Evolutionary conservation across 2,113 vertebrate genomes (phyloP).

Genomic region (Sylvilagus bachmani): DNA sequence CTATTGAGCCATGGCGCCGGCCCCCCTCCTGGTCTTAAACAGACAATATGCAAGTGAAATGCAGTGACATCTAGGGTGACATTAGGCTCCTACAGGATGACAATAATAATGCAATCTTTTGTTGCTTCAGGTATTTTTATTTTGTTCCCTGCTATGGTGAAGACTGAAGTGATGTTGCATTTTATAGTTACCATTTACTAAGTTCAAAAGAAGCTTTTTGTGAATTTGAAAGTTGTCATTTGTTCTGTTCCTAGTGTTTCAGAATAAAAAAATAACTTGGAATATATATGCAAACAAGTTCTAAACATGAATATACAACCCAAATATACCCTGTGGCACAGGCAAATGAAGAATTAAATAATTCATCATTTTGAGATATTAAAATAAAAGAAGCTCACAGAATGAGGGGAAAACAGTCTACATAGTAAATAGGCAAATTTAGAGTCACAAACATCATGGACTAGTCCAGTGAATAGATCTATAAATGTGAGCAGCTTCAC

Average conservation of each 20-base stretch:
- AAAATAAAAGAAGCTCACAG: slow-evolving; percentile 44
- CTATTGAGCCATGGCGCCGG: too few species aligned
- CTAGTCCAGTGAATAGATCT: background rate
- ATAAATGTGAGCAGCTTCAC: background rate
- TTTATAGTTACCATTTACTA: slow-evolving; percentile 41
- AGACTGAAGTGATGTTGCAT: slow-evolving; percentile 28
- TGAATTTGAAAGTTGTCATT: slow-evolving; percentile 19
- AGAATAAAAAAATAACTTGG: background rate
- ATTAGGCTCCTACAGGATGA: background rate
- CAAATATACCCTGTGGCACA: background rate
- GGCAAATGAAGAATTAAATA: slow-evolving; percentile 43
- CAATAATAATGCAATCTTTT: slow-evolving; percentile 23
- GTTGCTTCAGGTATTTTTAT: slow-evolving; percentile 11
- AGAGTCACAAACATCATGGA: background rate
- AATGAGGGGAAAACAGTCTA: background rate
- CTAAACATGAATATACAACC: slow-evolving; percentile 19
- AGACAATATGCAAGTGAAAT: slow-evolving; percentile 31
- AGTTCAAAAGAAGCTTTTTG: slow-evolving; percentile 46
- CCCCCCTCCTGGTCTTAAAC: background rate
- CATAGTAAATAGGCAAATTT: background rate
- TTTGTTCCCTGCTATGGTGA: slow-evolving; percentile 29
- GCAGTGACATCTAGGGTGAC: background rate
- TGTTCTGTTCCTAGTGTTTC: slow-evolving; percentile 40
- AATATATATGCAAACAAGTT: slow-evolving; percentile 54
- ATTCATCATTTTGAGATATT: slow-evolving; percentile 8